These are phyloP conservation scores for Nothoprocta perdicaria DNA, from an alignment of 2,113 vertebrate genomes.

Conservation along the genomic window DNA sequence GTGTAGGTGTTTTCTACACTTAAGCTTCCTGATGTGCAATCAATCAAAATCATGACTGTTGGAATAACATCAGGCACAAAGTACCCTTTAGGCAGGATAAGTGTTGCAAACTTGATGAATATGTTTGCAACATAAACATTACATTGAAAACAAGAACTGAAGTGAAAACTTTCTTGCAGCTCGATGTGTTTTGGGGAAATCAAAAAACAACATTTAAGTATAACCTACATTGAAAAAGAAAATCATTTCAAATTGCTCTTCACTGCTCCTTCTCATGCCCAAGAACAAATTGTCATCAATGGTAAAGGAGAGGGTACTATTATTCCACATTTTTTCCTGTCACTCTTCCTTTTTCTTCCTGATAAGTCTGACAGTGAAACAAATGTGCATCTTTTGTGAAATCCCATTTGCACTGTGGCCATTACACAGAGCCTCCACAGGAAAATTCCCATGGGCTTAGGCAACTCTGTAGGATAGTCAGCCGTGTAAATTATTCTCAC, in stretches of 20 bases:
- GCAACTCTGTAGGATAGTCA: not conserved
- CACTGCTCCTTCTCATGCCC: not conserved
- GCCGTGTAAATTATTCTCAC: not conserved
- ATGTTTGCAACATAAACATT: conserved; percentile 38
- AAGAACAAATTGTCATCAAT: not conserved
- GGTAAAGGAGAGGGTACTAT: not conserved
- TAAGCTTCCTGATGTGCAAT: conserved; percentile 41
- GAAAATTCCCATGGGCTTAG: not conserved
- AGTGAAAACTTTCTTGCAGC: conserved; percentile 1
- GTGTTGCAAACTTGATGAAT: conserved; percentile 27
- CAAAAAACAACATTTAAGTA: not conserved
- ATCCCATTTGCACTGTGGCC: not conserved
- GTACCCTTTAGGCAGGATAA: conserved; percentile 15
- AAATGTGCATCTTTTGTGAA: not conserved
- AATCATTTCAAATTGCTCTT: not conserved
- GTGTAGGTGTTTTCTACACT: conserved; percentile 39
- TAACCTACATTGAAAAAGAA: not conserved
- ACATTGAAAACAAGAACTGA: not conserved
- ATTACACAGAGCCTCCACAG: not conserved
- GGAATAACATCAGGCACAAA: conserved; percentile 12
- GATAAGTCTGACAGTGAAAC: not conserved
- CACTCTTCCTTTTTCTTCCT: not conserved
- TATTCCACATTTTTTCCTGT: not conserved
- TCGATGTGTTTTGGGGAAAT: not conserved
- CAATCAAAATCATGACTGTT: conserved; percentile 24